Evolutionary conservation across 2,113 vertebrate genomes (phyloP), one percentile per base, ranked within the genome.

Genomic region (Egretta garzetta): DNA sequence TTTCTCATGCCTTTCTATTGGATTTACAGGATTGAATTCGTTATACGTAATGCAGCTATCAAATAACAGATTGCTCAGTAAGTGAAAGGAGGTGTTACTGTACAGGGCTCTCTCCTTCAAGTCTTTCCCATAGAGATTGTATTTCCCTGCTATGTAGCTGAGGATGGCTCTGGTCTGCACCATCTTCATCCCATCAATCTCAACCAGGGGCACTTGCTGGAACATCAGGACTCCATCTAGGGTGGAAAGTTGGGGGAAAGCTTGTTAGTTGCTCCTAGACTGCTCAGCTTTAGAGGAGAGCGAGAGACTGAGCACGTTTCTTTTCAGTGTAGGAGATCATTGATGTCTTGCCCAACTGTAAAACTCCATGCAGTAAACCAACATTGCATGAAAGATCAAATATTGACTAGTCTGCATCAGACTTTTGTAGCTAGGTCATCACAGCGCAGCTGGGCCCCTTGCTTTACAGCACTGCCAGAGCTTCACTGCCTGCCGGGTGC

Each of bases 101-200:
- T 99, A 99, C 99, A 97, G 87, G 85, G 96, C 98, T 74, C 98
- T 98, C 71, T 99, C 99, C 97, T 99, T 98, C 83, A 98, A 37
- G 87, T 99, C 98, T 45, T 98, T 99, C 90, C 99, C 99, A 33
- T 99, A 96, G 39, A 99, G 98, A 20, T 99, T 98, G 98, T 99
- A 98, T 96, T 99, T 99, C 49, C 98, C 99, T 16, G 99, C 99
- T 13, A 99, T 98, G 95, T 99, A 99, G 81, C 98, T 98, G 67
- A 99, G 71, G 73, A 99, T 99, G 9, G 99, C 99, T 86, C 97
- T 99, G 20, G 98, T 98, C 96, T 99, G 99, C 52, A 99, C 95
- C 53, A 99, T 96, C 88, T 99, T 99, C 99, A 99, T 98, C 60
- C 99, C 99, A 21, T 99, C 99, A 0, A 99, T 99, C 95, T 99